Base-by-base conservation (phyloP, 2,888 invertebrate genomes). In the Quadroppia sp. region DNA sequence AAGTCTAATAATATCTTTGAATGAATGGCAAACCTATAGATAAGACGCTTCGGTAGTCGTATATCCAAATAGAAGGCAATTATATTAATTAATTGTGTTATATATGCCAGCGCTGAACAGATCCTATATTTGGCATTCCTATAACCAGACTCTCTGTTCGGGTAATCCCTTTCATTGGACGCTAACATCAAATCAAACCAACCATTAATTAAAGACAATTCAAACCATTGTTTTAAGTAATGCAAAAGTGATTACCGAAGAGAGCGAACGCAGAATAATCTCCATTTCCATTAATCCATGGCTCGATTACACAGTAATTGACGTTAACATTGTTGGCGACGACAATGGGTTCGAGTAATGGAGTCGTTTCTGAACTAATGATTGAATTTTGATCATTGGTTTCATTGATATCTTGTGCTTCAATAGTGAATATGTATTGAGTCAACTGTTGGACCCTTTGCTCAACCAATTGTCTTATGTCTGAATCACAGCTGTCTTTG, bases 51-150 rank as follows among this genome's bases (percentile, higher is more conserved):
- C 48, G 94, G 94, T 81, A 94, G 85, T 77, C 89, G 86, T 72
- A 90, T 87, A 83, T 93, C 91, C 76, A 94, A 85, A 82, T 90
- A 90, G 85, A 89, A 91, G 70, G 93, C 90, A 77, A 94, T 85
- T 78, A 93, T 85, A 81, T 89, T 88, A 64, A 90, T 87, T 78
- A 95, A 85, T 84, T 95, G 95, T 74, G 93, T 89, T 53, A 90
- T 89, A 82, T 93, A 91, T 56, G 90, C 89, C 59, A 95, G 87
- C 72, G 91, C 94, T 77, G 89, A 92, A 81, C 87, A 87, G 78
- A 89, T 89, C 77, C 88, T 88, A 80, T 88, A 89, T 59, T 89
- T 88, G 78, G 88, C 87, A 81, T 89, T 88, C 77, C 86, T 86
- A 80, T 87, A 77, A 72, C 76, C 77, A 23, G 74, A 74, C 71